Evolutionary conservation across 1,140 invertebrate species (phyloP).

Genomic region (Parapsyche elsis): DNA sequence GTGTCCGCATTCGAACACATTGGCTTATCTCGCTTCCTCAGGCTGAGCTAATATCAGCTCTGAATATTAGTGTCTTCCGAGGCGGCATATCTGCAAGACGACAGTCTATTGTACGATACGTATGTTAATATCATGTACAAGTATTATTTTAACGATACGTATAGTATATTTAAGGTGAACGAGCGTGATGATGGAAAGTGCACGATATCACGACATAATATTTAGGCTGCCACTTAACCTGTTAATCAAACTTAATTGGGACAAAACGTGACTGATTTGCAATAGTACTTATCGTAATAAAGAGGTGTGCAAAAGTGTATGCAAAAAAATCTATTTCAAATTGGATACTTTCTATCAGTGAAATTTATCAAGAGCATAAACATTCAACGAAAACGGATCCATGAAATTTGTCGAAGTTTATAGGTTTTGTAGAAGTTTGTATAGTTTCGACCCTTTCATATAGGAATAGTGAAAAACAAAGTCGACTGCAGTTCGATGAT

Average conservation of each 20-base stretch:
- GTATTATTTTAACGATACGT: background rate
- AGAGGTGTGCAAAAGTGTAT: background rate
- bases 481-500: background rate
- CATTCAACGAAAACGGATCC: too few species aligned
- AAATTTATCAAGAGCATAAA: too few species aligned
- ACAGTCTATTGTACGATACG: background rate
- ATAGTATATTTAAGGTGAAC: background rate
- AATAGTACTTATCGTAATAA: background rate
- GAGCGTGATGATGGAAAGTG: slow-evolving; percentile 1
- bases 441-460: too few species aligned
- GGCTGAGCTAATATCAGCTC: background rate
- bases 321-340: too few species aligned
- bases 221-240: background rate
- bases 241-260: background rate
- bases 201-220: slow-evolving; percentile 1
- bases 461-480: too few species aligned
- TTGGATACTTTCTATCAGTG: too few species aligned
- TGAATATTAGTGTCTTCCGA: background rate
- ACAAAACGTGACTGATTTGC: slow-evolving; percentile 3
- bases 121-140: background rate
- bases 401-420: too few species aligned
- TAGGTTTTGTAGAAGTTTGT: too few species aligned
- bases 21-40: too few species aligned
- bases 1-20: too few species aligned
- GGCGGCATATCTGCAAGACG: background rate